Base-by-base conservation (phyloP, 2,797 vertebrate genomes). In the Acrossocheilus fasciatus region DNA sequence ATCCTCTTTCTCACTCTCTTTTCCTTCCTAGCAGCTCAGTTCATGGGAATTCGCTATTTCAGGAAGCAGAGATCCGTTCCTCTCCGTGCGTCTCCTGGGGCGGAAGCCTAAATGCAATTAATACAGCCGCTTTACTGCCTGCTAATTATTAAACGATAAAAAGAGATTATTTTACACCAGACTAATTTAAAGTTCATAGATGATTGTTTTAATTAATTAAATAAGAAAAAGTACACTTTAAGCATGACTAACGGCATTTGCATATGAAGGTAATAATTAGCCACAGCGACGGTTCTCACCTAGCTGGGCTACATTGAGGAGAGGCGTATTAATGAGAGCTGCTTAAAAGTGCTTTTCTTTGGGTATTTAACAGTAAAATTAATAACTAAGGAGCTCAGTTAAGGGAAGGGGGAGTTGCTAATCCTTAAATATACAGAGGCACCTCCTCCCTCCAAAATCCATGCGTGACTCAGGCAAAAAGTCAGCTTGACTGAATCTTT, bases 121-220 rank as follows among this genome's bases (percentile, higher is more conserved):
- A 96, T 97, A 96, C 95, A 96, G 94, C 95, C 94, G 95, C 92
- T 85, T 95, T 95, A 94, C 84, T 96, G 96, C 95, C 96, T 96
- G 96, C 96, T 97, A 97, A 97, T 97, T 97, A 97, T 97, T 96
- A 97, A 97, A 97, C 94, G 95, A 96, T 96, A 93, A 95, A 95
- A 94, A 96, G 95, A 96, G 93, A 96, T 94, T 95, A 96, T 98
- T 97, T 96, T 96, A 95, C 97, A 96, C 96, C 95, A 94, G 93
- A 95, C 97, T 98, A 97, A 97, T 98, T 99, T 98, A 97, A 96
- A 97, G 96, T 96, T 97, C 96, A 97, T 97, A 97, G 96, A 93
- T 92, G 89, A 94, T 95, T 94, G 92, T 89, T 96, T 95, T 95
- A 95, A 95, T 96, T 94, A 95, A 96, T 96, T 95, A 95, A 96